These are phyloP conservation scores for Isaurus tuberculatus DNA, from an alignment of 92 coral and sea anemone species.

Conservation along the genomic window DNA sequence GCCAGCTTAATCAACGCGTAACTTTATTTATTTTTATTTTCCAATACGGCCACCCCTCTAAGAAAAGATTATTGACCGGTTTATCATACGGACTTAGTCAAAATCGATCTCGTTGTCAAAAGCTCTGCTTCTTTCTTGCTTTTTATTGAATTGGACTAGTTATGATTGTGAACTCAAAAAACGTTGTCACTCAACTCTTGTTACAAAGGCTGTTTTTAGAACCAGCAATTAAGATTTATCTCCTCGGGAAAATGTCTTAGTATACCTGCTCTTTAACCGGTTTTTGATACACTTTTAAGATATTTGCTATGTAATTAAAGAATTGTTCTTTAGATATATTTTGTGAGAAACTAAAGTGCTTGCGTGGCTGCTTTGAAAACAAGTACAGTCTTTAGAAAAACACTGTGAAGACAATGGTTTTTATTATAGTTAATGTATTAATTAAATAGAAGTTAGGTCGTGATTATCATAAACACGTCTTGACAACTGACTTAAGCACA, in stretches of 20 bases:
- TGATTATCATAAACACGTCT: neutral
- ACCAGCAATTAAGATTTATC: neutral
- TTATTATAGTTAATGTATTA: slow-evolving; percentile 10
- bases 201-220: neutral
- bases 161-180: neutral
- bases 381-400: slow-evolving; percentile 28
- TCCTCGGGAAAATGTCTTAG: slow-evolving; percentile 13
- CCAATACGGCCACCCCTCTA: no score
- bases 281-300: slow-evolving; percentile 21
- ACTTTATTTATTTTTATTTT: no score
- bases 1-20: neutral
- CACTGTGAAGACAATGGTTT: slow-evolving; percentile 16
- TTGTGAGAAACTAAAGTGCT: slow-evolving; percentile 29
- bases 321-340: slow-evolving; percentile 26
- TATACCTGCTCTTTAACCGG: slow-evolving; percentile 24
- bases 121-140: neutral
- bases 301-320: slow-evolving; percentile 24
- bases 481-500: neutral
- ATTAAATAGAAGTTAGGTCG: neutral
- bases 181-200: neutral
- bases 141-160: neutral
- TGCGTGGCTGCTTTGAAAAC: slow-evolving; percentile 38
- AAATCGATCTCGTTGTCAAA: neutral
- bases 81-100: neutral
- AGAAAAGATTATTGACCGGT: no score